A percentile compares a stretch with the other conserved stretches of the same genome.
Conservation (phyloP, 2,113 vertebrate genomes). For the Siphamia tubifer region DNA sequence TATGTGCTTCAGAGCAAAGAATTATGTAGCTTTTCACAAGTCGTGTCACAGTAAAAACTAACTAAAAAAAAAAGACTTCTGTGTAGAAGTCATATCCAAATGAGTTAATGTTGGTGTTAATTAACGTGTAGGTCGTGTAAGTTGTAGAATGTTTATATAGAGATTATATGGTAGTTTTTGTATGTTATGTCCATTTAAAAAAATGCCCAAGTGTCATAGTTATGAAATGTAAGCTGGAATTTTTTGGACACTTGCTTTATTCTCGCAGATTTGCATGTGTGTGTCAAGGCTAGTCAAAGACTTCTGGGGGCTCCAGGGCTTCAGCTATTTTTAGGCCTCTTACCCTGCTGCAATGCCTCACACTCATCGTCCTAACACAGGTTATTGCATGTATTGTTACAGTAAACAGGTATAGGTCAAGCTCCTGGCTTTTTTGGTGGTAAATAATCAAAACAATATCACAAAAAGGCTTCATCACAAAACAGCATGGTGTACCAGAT, state of each 20-base stretch:
- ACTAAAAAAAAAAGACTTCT: no score
- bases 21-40: conserved; percentile 31
- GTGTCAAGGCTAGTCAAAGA: conserved; percentile 59
- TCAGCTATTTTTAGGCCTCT: conserved; percentile 65
- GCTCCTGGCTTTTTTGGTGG: no score
- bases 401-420: conserved; percentile 1
- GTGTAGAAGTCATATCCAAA: neutral
- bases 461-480: no score
- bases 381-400: conserved; percentile 37
- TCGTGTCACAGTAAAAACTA: conserved; percentile 9
- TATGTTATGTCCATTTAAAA: neutral
- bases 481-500: no score
- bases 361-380: conserved; percentile 44
- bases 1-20: conserved; percentile 43
- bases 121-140: neutral
- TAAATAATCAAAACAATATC: no score
- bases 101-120: neutral
- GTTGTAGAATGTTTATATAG: no score
- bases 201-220: neutral
- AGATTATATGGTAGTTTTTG: conserved; percentile 4
- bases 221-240: neutral
- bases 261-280: neutral
- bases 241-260: neutral
- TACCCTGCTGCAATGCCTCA: conserved; percentile 57
- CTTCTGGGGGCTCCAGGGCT: conserved; percentile 50